Conservation (phyloP, 2,797 vertebrate species). For the Crenuchus spilurus region DNA sequence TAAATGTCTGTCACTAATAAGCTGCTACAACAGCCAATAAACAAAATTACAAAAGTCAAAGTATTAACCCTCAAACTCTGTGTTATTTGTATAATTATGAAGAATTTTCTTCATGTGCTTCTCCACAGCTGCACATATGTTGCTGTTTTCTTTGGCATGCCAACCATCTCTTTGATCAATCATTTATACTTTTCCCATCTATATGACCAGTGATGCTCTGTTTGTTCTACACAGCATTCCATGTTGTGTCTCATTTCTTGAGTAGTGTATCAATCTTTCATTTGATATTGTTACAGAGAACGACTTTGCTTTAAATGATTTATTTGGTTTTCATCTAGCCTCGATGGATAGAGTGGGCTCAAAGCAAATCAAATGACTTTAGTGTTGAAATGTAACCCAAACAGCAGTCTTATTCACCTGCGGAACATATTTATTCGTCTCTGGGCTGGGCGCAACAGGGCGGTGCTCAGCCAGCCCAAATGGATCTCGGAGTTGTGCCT, state of each 20-base stretch:
- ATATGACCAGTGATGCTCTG: constrained; percentile 15
- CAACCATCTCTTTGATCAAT: constrained; percentile 17
- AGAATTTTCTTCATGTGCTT: no score
- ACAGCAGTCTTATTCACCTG: constrained; percentile 23
- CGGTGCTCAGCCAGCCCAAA: neutral
- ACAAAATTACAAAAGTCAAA: no score
- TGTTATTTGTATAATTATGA: no score
- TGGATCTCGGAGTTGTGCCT: neutral
- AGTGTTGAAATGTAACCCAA: constrained; percentile 2
- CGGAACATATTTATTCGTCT: neutral
- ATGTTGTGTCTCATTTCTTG: constrained; percentile 28
- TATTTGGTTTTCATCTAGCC: constrained; percentile 7
- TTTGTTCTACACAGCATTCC: constrained; percentile 33
- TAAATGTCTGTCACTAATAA: no score
- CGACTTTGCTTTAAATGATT: constrained; percentile 35
- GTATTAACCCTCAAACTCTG: no score
- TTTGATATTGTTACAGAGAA: constrained; percentile 17
- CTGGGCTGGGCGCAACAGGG: neutral
- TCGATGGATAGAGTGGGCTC: neutral
- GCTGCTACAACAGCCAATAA: no score
- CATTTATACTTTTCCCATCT: constrained; percentile 13
- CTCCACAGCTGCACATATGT: neutral
- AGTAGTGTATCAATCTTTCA: constrained; percentile 33
- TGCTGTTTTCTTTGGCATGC: neutral
- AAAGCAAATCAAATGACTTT: constrained; percentile 9